A percentile compares a stretch with the other conserved stretches of the same genome.
Evolutionary conservation across 2,888 invertebrate genomes (phyloP).

Genomic region (Aproaerema taeniolella): DNA sequence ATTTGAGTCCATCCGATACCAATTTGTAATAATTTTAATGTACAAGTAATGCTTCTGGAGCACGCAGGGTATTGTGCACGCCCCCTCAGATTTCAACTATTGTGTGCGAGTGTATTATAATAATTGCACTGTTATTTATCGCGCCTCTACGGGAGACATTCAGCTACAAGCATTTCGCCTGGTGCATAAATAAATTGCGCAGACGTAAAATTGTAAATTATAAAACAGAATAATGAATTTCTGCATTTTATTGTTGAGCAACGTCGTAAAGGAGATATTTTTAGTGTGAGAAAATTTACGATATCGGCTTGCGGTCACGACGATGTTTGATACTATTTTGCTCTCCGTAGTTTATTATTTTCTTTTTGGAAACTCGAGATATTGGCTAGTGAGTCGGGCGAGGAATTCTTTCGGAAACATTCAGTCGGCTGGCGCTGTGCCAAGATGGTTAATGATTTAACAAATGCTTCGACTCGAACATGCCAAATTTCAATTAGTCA

Average conservation of each 20-base stretch:
- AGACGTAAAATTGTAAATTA: conserved; percentile 13
- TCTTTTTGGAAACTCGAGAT: conserved; percentile 2
- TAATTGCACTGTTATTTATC: conserved; percentile 55
- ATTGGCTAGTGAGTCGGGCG: conserved; percentile 2
- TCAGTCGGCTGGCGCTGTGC: conserved; percentile 18
- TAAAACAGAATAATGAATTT: conserved; percentile 2
- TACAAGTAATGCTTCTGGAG: conserved; percentile 38
- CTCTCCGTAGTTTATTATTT: conserved; percentile 1
- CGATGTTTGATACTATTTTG: background rate
- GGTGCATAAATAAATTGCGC: conserved; percentile 19
- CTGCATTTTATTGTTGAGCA: conserved; percentile 6
- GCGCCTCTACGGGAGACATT: conserved; percentile 36
- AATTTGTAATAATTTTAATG: conserved; percentile 72
- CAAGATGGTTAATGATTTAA: conserved; percentile 25
- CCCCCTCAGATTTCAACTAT: conserved; percentile 40
- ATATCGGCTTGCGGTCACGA: background rate
- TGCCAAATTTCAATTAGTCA: conserved; percentile 45
- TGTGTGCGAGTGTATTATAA: conserved; percentile 52
- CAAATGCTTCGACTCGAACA: conserved; percentile 24
- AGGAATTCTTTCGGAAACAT: conserved; percentile 7
- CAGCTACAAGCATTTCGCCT: conserved; percentile 24
- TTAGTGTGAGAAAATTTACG: conserved; percentile 6
- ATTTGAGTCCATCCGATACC: conserved; percentile 54
- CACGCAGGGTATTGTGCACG: conserved; percentile 38
- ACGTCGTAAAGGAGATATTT: conserved; percentile 5